Evolutionary conservation across 2,113 vertebrate genomes (phyloP), one percentile per base, ranked within the genome.

Genomic region (Narcine bancroftii): DNA sequence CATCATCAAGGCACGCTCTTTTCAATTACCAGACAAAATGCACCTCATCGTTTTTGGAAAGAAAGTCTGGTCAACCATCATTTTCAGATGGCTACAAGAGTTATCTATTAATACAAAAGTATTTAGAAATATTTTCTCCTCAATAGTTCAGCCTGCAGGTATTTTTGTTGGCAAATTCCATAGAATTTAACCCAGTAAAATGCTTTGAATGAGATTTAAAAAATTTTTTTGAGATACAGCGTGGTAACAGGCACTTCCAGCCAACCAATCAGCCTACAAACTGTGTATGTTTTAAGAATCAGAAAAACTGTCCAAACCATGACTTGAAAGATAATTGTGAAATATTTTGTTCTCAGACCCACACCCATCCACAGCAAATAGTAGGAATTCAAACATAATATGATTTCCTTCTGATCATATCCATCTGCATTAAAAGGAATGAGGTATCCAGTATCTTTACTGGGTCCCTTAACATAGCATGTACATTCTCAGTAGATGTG

Each of bases 1-100:
- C 36, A 47, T 91, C 66, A 42, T 91, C 39, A 91, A 60, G 39
- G 11, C 71, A 17, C 53, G 21, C n/a, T 36, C 81, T 6, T 87
- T 85, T 63, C 50, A 87, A 50, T 87, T 87, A 19, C 56, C 29
- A 56, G 50, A 85, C 33, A 85, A n/a, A 56, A 87, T 87, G 26
- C 17, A 36, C 6, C 21, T 36, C 53, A 87, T 87, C 81, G 17
- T 36, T 85, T 85, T 60, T 60, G 33, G 33, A 21, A 56, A 83
- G 13, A 83, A 87, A 63, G 53, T 87, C 36, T 36, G 3, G 53
- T 36, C 81, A 39, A 19, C 9, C 21, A 6, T 79, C 76, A 79
- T 24, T 47, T 29, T 21, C 53, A 6, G 33, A 63, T 7, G 36
- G 3, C n/a, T 83, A 6, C 33, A n/a, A 56, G 50, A 6, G 15